Evolutionary conservation across 2,888 invertebrate species (phyloP), one percentile per base, ranked within the genome.

Genomic region (Amorpha juglandis): DNA sequence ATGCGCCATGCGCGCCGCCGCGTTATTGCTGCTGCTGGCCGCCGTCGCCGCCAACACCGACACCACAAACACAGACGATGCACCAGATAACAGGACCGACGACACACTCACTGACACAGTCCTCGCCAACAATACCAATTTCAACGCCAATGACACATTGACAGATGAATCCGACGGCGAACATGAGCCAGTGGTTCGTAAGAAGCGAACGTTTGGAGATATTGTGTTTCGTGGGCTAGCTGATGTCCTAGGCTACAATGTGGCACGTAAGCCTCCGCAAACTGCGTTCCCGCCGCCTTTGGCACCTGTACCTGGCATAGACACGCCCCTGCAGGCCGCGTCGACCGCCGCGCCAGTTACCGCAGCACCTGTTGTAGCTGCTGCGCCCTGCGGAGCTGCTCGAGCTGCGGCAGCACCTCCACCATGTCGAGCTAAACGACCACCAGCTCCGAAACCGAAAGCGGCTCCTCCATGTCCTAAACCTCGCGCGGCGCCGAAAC

Each of bases 181-280:
- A 12, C 85, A 86, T 66, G 90, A 86, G 62, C 87, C 90, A 11
- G 79, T 93, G 42, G 90, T 93, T 62, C 80, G 94, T n/a, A 89
- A 88, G 82, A 94, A 94, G 75, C 78, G 94, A 65, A 94, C 93
- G 0, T 93, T 94, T 74, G 93, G 94, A 8, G 92, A 94, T 65
- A 82, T 93, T 69, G 92, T 94, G 77, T 94, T 94, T 74, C 81
- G 92, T 66, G 94, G 94, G 1, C 77, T 94, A n/a, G 94, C 94
- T 9, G 93, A 93, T 69, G 93, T 89, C 68, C 82, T 94, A 19
- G 94, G 94, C 1, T 94, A 93, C 76, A 85, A 76, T 69, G 88
- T 94, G 55, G 87, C 86, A 48, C 79, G 91, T 63, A 91, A 87
- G 69, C 87, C 91, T 14, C 83, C 88, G 6, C 84, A 84, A 66